Base-by-base conservation (phyloP, 2,888 invertebrate genomes). In the Nemurella pictetii region DNA sequence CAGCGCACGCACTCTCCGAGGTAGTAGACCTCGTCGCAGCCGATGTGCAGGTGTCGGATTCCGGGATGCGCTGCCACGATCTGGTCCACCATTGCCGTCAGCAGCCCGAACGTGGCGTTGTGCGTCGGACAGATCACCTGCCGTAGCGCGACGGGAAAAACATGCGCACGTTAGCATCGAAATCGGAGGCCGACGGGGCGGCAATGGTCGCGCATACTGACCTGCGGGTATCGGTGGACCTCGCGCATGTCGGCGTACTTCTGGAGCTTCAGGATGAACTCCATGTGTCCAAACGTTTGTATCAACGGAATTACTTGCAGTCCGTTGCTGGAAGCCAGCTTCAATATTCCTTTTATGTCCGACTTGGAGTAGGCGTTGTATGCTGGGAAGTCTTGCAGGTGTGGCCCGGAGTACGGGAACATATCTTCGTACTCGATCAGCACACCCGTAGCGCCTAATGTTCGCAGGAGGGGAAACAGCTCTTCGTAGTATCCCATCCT, bases 251-350 rank as follows among this genome's bases (percentile, higher is more conserved):
- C 92, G 85, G 92, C 90, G 88, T 93, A 96, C 84, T 94, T 91
- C 35, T 93, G 90, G 29, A 95, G 91, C 89, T 97, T 97, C 81
- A 97, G 90, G 0, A 94, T 92, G 90, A 94, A 95, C 89, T 97
- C 96, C 90, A 97, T 90, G 89, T 97, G 97, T 0, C 96, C 97
- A 89, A 96, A 96, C 0, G 96, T 96, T 90, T 96, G 97, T n/a
- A 97, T 91, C 83, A 97, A 90, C 0, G 97, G 97, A 87, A 97
- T 95, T 0, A 96, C 91, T 86, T 94, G 92, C 0, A 97, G 91
- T 20, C 93, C 91, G 85, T 92, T 91, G 27, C 91, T 88, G 32
- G 89, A 89, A 0, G 95, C 96, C 85, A 93, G 87, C 36, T 89
- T 87, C 85, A 90, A 88, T 73, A 96, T 94, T 20, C 89, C 89